phyloP scores from a whole-genome alignment of 2,113 vertebrate species.

The Platanista minor region DNA sequence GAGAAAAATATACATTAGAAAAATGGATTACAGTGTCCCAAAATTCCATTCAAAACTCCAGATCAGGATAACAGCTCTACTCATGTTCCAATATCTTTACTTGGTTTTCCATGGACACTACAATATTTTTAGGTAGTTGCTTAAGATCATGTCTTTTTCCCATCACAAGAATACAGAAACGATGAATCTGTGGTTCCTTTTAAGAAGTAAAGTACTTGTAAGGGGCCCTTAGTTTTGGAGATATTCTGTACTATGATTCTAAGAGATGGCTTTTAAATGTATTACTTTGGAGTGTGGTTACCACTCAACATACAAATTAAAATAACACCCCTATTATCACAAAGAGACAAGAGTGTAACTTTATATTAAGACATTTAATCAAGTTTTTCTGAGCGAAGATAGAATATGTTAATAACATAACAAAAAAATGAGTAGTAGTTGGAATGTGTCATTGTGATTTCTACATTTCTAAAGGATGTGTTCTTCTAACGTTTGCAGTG shows the following conservation, averaged over 20 bases:
- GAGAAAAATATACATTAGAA: not conserved
- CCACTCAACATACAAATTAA: not conserved
- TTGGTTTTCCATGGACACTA: not conserved
- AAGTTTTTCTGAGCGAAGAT: not conserved
- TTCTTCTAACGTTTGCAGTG: not conserved
- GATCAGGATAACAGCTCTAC: not conserved
- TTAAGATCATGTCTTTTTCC: not conserved
- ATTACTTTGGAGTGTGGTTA: not conserved
- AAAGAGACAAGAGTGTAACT: not conserved
- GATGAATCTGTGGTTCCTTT: not conserved
- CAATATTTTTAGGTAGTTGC: not conserved
- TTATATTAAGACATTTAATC: not conserved
- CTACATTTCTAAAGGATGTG: not conserved
- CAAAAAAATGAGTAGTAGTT: not conserved
- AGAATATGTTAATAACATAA: not conserved
- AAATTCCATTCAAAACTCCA: not conserved
- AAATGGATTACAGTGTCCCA: not conserved
- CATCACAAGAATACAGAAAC: not conserved
- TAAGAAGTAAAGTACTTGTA: not conserved
- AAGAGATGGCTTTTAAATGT: not conserved
- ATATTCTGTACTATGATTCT: not conserved
- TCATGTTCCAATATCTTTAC: not conserved
- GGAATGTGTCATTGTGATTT: not conserved
- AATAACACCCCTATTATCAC: not conserved
- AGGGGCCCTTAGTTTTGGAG: not conserved